Percentiles rank a stretch among this genome's conserved stretches.
phyloP scores from a whole-genome alignment of 2,797 vertebrate species.

The Oreochromis mossambicus region DNA sequence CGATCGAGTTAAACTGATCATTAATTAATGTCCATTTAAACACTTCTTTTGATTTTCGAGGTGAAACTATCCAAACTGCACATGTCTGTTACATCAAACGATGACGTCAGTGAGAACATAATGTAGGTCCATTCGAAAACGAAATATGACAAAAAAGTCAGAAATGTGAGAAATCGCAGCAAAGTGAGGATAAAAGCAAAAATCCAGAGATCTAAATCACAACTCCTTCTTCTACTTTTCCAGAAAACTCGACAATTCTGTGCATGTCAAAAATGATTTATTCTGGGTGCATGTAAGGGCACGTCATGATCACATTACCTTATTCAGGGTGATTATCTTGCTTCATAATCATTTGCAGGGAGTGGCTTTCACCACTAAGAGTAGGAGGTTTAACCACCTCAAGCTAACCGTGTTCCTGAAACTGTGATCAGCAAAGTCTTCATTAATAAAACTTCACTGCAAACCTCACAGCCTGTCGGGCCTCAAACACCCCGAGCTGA shows the following conservation, averaged over 20 bases:
- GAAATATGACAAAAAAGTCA: accelerated
- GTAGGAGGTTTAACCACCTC: neutral
- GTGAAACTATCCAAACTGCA: neutral
- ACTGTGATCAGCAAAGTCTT: neutral
- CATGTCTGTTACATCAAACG: neutral
- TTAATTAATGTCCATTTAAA: neutral
- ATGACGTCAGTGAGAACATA: accelerated
- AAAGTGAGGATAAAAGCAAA: neutral
- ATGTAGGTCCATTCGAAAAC: accelerated
- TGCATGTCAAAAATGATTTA: neutral
- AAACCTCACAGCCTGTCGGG: neutral
- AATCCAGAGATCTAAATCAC: neutral
- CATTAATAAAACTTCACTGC: neutral
- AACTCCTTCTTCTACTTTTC: neutral
- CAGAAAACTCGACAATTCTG: neutral
- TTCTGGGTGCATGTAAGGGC: accelerated
- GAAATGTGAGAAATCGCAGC: neutral
- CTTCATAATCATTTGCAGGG: neutral
- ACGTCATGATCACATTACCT: accelerated
- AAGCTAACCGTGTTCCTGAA: neutral
- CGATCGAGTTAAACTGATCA: neutral
- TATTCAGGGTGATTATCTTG: neutral
- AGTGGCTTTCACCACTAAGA: neutral
- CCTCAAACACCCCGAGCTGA: accelerated
- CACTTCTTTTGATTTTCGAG: neutral